Conservation (phyloP, 2,888 invertebrate species). For the Drosophila mimetica region DNA sequence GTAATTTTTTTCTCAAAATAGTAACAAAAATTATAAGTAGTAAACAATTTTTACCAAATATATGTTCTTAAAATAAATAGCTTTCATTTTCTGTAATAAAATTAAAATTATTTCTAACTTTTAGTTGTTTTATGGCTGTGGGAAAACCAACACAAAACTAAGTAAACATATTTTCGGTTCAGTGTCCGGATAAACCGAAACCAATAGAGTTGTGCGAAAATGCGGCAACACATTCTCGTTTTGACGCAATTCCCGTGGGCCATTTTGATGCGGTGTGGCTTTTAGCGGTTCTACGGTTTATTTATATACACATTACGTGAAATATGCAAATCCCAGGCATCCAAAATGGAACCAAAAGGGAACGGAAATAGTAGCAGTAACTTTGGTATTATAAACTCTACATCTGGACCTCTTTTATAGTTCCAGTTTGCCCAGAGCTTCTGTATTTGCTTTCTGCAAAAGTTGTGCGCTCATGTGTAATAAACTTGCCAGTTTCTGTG, state of each 20-base stretch:
- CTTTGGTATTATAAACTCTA: conserved; percentile 4
- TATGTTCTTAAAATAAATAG: no score
- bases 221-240: conserved; percentile 49
- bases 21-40: background rate
- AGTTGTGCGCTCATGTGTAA: conserved; percentile 18
- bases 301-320: conserved; percentile 56
- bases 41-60: no score
- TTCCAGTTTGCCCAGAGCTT: conserved; percentile 12
- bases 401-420: conserved; percentile 19
- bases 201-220: conserved; percentile 55
- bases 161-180: conserved; percentile 10
- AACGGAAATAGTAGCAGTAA: conserved; percentile 9
- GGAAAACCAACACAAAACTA: background rate
- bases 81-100: no score
- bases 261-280: conserved; percentile 75
- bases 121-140: conserved; percentile 15
- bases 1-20: no score
- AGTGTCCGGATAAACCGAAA: conserved; percentile 32
- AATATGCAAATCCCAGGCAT: conserved; percentile 66
- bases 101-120: conserved; percentile 7
- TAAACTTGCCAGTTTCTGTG: conserved; percentile 17
- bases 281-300: conserved; percentile 61
- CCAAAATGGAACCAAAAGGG: conserved; percentile 9
- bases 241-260: conserved; percentile 62
- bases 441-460: conserved; percentile 4